Percentiles rank a stretch among this genome's conserved stretches.
Evolutionary conservation across 2,888 invertebrate species (phyloP).

Genomic region (Laspeyria flexula): DNA sequence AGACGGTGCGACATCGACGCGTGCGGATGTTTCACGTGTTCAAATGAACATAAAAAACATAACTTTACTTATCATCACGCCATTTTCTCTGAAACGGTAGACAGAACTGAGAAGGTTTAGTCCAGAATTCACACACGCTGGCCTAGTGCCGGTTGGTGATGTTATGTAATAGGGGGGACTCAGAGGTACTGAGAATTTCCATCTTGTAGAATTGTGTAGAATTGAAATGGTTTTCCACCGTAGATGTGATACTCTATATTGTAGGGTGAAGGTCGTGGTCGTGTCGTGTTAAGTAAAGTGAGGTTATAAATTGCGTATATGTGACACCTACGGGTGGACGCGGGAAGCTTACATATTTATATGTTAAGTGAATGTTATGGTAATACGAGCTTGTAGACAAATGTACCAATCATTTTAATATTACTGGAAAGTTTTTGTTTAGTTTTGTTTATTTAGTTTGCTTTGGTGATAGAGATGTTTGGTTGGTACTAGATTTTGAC

Average conservation of each 20-base stretch:
- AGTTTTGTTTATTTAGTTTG: slow-evolving; percentile 3
- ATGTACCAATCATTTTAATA: slow-evolving; percentile 15
- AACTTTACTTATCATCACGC: too few species aligned
- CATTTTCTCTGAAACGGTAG: too few species aligned
- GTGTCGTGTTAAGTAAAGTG: background rate
- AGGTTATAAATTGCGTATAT: slow-evolving; percentile 33
- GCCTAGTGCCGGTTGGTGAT: too few species aligned
- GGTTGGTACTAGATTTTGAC: background rate
- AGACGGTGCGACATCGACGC: background rate
- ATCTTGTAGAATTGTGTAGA: too few species aligned
- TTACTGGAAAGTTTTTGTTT: slow-evolving; percentile 8
- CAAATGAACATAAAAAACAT: too few species aligned
- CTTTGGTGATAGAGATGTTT: background rate
- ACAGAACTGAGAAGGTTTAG: too few species aligned
- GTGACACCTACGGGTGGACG: slow-evolving; percentile 35
- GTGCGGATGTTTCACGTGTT: background rate
- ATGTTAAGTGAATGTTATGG: slow-evolving; percentile 43
- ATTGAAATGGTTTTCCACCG: too few species aligned
- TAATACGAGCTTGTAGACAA: slow-evolving; percentile 30
- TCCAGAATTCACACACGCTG: too few species aligned
- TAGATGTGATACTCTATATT: too few species aligned
- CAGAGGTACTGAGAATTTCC: too few species aligned
- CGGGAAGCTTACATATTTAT: slow-evolving; percentile 20
- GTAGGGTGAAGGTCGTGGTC: background rate
- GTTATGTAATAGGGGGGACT: too few species aligned